Percentiles rank a stretch among this genome's conserved stretches.
phyloP scores from a whole-genome alignment of 1,140 invertebrate species.

The Drosophila lacteicornis region DNA sequence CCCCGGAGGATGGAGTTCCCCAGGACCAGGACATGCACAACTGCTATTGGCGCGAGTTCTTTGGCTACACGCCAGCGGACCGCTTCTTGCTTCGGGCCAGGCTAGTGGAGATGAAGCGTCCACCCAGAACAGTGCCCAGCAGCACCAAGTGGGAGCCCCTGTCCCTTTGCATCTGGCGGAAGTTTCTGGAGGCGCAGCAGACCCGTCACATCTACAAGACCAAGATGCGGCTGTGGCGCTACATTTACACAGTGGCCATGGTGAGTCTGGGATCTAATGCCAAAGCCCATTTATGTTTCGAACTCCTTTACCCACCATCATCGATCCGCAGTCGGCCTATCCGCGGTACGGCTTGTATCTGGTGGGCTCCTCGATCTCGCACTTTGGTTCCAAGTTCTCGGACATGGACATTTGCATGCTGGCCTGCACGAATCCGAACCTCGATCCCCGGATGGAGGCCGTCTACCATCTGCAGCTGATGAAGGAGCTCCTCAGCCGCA shows the following conservation, averaged over 20 bases:
- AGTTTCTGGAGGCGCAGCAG: constrained; percentile 92
- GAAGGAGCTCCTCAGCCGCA: constrained; percentile 61
- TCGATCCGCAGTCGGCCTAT: constrained; percentile 86
- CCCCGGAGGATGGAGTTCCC: constrained; percentile 26
- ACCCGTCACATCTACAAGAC: constrained; percentile 90
- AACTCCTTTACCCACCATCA: not conserved
- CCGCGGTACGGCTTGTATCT: constrained; percentile 94
- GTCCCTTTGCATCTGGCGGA: constrained; percentile 91
- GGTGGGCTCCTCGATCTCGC: constrained; percentile 98
- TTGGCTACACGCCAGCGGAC: constrained; percentile 85
- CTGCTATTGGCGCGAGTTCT: constrained; percentile 74
- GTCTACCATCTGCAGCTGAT: constrained; percentile 73
- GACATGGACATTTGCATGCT: constrained; percentile 98
- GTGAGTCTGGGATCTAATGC: constrained; percentile 84
- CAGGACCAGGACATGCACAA: constrained; percentile 47
- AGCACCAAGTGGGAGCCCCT: constrained; percentile 87
- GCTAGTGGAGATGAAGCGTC: constrained; percentile 84
- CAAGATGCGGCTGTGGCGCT: constrained; percentile 93
- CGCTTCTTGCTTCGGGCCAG: constrained; percentile 86
- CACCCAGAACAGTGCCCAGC: constrained; percentile 52
- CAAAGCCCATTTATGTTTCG: not conserved
- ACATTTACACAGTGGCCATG: constrained; percentile 91
- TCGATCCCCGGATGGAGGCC: constrained; percentile 80
- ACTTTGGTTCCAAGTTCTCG: constrained; percentile 95
- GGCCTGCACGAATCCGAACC: constrained; percentile 88